Conservation (phyloP, 2,888 invertebrate species). For the Agriotes lineatus region DNA sequence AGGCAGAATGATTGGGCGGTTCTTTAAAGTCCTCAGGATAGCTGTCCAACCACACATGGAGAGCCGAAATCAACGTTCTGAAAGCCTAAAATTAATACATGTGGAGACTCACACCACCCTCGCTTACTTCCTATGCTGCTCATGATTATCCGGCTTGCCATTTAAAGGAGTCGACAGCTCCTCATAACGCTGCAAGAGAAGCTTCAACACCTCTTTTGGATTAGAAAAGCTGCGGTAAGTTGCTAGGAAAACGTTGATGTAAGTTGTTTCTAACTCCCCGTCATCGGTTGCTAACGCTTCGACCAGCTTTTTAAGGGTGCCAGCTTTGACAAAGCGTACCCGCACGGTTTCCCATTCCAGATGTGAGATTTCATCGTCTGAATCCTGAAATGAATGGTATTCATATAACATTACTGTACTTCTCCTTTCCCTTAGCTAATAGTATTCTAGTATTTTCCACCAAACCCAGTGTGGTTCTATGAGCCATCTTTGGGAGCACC, state of each 20-base stretch:
- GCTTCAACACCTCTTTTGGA: constrained; percentile 85
- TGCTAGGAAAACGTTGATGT: constrained; percentile 97
- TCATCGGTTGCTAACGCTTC: constrained; percentile 94
- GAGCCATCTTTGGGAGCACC: too few relatives aligned
- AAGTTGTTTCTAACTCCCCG: constrained; percentile 96
- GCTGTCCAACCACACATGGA: constrained; percentile 97
- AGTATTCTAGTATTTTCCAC: too few relatives aligned
- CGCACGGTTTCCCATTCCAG: constrained; percentile 99
- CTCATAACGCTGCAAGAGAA: constrained; percentile 84
- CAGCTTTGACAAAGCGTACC: constrained; percentile 95
- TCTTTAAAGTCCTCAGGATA: constrained; percentile 96
- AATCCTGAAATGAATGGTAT: constrained; percentile 72
- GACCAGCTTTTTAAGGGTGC: constrained; percentile 92
- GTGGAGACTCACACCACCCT: constrained; percentile 16
- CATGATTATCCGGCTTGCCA: constrained; percentile 70
- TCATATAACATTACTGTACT: neutral
- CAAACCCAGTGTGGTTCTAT: too few relatives aligned
- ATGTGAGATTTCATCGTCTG: constrained; percentile 93
- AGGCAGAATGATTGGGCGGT: constrained; percentile 81
- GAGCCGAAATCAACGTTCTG: constrained; percentile 88
- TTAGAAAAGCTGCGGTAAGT: constrained; percentile 94
- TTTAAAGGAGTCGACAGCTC: constrained; percentile 73
- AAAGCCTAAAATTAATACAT: constrained; percentile 51
- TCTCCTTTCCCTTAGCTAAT: too few relatives aligned
- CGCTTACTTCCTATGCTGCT: constrained; percentile 78